Conservation (phyloP, 2,888 invertebrate species). For the Geophilus truncorum region DNA sequence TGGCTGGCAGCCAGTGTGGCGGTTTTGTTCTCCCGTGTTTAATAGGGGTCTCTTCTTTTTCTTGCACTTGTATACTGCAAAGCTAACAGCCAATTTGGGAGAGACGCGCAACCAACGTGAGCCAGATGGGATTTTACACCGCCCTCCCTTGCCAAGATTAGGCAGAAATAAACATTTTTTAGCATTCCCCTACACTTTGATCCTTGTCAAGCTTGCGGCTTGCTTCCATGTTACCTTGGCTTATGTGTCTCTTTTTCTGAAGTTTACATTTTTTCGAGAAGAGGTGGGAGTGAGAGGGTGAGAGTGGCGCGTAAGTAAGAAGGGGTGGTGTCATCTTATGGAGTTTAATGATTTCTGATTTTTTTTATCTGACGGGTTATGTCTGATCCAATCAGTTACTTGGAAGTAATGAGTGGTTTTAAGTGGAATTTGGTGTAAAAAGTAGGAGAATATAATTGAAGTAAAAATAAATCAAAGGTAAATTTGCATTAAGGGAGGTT, state of each 20-base stretch:
- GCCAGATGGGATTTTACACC: conserved; percentile 30
- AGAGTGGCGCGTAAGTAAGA: too few relatives aligned
- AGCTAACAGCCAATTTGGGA: conserved; percentile 34
- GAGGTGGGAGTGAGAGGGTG: too few relatives aligned
- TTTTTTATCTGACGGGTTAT: not conserved
- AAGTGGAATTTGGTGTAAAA: not conserved
- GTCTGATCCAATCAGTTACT: not conserved
- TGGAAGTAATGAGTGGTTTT: not conserved
- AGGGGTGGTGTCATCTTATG: not conserved
- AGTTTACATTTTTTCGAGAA: not conserved
- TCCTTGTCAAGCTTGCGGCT: conserved; percentile 26
- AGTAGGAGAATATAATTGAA: too few relatives aligned
- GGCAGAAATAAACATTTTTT: conserved; percentile 35
- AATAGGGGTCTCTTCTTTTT: conserved; percentile 18
- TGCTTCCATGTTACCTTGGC: not conserved
- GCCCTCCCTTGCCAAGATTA: conserved; percentile 28
- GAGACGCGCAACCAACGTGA: conserved; percentile 2
- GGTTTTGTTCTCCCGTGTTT: conserved; percentile 29
- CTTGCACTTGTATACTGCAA: not conserved
- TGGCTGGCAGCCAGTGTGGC: not conserved
- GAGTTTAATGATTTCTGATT: conserved; percentile 5
- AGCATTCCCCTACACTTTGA: conserved; percentile 25
- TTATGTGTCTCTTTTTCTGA: not conserved
- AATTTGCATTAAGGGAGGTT: too few relatives aligned
- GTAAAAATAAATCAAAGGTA: too few relatives aligned